phyloP scores from a whole-genome alignment of 2,888 invertebrate species.

The Xanthorhoe spadicearia region DNA sequence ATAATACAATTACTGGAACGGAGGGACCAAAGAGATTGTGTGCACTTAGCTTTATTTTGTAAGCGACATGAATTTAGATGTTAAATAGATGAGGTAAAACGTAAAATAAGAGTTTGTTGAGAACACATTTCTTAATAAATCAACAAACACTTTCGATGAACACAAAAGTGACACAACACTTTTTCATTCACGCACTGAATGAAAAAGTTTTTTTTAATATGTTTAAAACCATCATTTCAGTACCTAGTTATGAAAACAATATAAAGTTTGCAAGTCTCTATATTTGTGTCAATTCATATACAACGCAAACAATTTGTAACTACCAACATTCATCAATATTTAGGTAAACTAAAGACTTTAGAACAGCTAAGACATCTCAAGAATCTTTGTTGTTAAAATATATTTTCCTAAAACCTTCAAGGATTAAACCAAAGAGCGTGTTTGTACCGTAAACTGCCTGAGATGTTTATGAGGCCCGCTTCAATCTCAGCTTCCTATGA shows the following conservation, averaged over 20 bases:
- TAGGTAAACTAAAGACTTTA: background rate
- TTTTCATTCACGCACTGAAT: too few species aligned
- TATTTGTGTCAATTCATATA: too few species aligned
- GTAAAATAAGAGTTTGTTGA: background rate
- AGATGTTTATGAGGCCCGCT: conserved; percentile 61
- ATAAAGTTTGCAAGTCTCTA: too few species aligned
- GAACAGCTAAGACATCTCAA: background rate
- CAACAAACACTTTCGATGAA: too few species aligned
- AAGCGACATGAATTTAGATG: background rate
- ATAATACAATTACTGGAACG: conserved; percentile 62
- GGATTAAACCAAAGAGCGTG: conserved; percentile 16
- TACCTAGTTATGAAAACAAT: too few species aligned
- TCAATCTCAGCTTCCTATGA: conserved; percentile 58
- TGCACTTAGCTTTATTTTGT: conserved; percentile 51
- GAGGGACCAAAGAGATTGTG: conserved; percentile 44
- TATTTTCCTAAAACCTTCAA: conserved; percentile 16
- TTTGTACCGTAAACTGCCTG: conserved; percentile 41
- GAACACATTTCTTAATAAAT: too few species aligned
- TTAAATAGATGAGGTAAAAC: background rate
- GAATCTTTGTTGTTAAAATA: conserved; percentile 3
- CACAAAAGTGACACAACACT: too few species aligned
- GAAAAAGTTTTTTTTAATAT: too few species aligned
- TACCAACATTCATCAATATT: background rate
- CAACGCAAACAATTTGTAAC: too few species aligned
- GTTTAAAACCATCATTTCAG: too few species aligned